Evolutionary conservation across 2,797 vertebrate genomes (phyloP), one percentile per base, ranked within the genome.

Genomic region (Sebastes baramenuke): DNA sequence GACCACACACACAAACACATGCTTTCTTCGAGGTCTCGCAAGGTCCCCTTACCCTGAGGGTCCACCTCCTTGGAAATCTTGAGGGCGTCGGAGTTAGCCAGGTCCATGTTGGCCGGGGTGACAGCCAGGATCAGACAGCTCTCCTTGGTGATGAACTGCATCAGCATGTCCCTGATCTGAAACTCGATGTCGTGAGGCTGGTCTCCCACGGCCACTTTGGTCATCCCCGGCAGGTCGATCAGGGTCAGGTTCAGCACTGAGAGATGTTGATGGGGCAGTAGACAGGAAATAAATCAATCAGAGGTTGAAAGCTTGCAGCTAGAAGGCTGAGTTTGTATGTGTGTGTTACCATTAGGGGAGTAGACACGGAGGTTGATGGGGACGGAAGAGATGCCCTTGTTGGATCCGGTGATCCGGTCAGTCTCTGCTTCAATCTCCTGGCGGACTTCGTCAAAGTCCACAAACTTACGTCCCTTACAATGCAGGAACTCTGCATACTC

Each of bases 401-500:
- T 99, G 67, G 96, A 97, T 27, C 98, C 98, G 0, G 98, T 99
- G 85, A 97, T 91, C 34, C 98, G 92, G 24, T 99, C 98, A 0
- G 98, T 99, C 86, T 99, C 98, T 0, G 97, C 96, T 87, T 99
- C 98, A 3, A 99, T 99, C 93, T 99, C 98, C 85, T 93, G 90
- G 16, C 98, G 97, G 18, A 99, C 98, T 92, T 99, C 98, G 0
- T 99, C 98, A 6, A 99, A 99, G 84, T 99, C 98, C 29, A 97
- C 97, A 95, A 99, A 99, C 78, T 98, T 98, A 20, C 96, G 97
- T 67, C 97, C 97, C 61, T 99, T 99, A 91, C 97, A 98, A 94
- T 99, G 98, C 87, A 99, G 93, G 92, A 99, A 99, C 87, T 99
- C 98, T 0, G 98, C 98, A 84, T 99, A 97, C 75, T 99, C 98